Percentiles rank a stretch among this genome's conserved stretches.
These are phyloP conservation scores for Nibea coibor DNA, from an alignment of 2,113 vertebrate genomes.

Conservation along the genomic window DNA sequence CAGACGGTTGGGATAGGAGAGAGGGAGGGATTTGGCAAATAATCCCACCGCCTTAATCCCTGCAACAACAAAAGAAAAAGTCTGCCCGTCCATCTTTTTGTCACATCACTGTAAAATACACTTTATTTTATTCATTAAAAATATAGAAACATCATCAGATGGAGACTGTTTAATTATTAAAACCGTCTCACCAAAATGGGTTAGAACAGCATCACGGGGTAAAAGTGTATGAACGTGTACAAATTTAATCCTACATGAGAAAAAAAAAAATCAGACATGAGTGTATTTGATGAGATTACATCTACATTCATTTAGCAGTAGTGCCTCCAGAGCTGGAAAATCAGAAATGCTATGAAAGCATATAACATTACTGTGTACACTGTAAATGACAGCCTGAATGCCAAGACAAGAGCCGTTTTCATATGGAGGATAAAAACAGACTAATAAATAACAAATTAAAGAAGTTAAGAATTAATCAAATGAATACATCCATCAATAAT, in stretches of 20 bases:
- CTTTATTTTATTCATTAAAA: not conserved
- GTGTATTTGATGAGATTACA: not conserved
- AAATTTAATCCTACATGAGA: not conserved
- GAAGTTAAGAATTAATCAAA: too few species aligned
- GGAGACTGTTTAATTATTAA: not conserved
- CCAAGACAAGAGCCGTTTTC: too few species aligned
- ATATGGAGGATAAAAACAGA: not conserved
- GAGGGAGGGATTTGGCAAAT: conserved; percentile 45
- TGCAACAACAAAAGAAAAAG: conserved; percentile 46
- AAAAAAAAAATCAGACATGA: not conserved
- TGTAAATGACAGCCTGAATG: too few species aligned
- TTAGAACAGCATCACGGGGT: not conserved
- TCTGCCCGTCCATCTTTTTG: conserved; percentile 7
- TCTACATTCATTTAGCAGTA: not conserved
- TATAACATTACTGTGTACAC: not conserved
- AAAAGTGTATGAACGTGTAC: not conserved
- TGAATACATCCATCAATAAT: too few species aligned
- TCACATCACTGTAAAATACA: not conserved
- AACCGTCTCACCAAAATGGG: too few species aligned
- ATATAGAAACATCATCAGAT: not conserved
- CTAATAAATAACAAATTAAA: not conserved
- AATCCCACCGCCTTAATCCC: conserved; percentile 58
- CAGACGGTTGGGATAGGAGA: conserved; percentile 32
- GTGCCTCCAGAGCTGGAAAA: not conserved
- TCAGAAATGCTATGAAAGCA: conserved; percentile 4